Conservation (phyloP, 2,113 vertebrate species). For the Calyptomena viridis region DNA sequence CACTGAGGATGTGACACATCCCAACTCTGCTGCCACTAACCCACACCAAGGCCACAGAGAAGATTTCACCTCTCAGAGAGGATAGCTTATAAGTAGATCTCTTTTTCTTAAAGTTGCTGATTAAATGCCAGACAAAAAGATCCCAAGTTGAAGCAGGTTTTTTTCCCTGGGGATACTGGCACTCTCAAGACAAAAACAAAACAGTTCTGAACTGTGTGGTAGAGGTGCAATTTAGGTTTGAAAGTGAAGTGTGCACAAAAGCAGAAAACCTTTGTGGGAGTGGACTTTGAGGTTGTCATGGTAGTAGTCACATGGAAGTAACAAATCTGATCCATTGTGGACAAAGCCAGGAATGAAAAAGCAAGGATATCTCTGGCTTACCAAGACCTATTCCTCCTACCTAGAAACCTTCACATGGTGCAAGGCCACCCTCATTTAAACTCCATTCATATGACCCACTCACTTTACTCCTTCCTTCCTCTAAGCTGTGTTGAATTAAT, state of each 20-base stretch:
- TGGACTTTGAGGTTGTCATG: not conserved
- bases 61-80: not conserved
- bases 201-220: not conserved
- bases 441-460: not conserved
- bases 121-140: not conserved
- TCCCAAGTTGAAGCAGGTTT: not conserved
- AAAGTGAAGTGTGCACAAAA: not conserved
- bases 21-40: not conserved
- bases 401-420: not conserved
- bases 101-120: not conserved
- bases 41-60: no score
- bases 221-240: fast-evolving
- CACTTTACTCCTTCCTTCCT: not conserved
- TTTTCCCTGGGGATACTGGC: not conserved
- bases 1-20: fast-evolving
- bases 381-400: not conserved
- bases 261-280: not conserved
- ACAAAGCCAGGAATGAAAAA: not conserved
- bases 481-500: not conserved
- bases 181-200: not conserved
- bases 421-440: not conserved
- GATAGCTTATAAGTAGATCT: fast-evolving
- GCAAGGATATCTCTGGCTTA: not conserved
- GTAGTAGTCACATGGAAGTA: not conserved
- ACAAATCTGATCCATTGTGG: not conserved